phyloP scores from a whole-genome alignment of 2,113 vertebrate species.

The Anas platyrhynchos region DNA sequence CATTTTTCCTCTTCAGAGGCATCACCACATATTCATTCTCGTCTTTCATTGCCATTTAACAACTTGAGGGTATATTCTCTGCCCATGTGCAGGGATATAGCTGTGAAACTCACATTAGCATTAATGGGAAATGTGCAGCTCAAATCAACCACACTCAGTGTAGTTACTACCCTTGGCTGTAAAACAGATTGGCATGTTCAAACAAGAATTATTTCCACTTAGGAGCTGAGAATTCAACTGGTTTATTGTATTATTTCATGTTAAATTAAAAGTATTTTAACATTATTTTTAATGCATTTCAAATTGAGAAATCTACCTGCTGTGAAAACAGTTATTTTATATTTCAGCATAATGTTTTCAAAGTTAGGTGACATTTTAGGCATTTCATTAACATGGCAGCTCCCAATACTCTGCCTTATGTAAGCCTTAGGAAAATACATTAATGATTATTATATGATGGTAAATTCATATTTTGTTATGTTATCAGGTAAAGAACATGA shows the following conservation, averaged over 20 bases:
- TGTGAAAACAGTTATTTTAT: not conserved
- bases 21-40: not conserved
- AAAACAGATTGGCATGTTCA: constrained; percentile 3
- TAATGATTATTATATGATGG: not conserved
- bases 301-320: not conserved
- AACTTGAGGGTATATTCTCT: not conserved
- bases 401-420: not conserved
- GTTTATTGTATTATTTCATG: not conserved
- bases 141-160: not conserved
- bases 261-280: constrained; percentile 1
- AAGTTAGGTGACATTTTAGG: not conserved
- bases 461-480: not conserved
- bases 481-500: not conserved
- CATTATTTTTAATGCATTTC: not conserved
- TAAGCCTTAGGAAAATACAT: not conserved
- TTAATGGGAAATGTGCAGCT: not conserved
- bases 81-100: not conserved
- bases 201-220: constrained; percentile 15
- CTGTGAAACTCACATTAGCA: not conserved
- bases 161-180: not conserved
- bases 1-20: constrained; percentile 5
- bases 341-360: not conserved
- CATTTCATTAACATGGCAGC: not conserved
- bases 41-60: not conserved
- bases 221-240: not conserved